Conservation (phyloP, 2,797 vertebrate genomes). For the Podargus strigoides region DNA sequence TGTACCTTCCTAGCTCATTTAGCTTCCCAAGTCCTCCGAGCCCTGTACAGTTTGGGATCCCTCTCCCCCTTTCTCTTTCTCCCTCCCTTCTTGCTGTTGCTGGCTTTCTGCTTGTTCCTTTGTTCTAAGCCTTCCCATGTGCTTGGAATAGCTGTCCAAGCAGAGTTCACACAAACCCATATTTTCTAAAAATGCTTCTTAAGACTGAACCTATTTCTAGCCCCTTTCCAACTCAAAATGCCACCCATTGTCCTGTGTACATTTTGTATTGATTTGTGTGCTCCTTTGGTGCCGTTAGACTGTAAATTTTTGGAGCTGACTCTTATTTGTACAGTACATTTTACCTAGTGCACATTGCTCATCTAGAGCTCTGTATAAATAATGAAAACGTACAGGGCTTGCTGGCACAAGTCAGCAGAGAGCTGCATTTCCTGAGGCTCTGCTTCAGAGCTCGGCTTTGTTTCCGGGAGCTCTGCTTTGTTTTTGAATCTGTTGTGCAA, state of each 20-base stretch:
- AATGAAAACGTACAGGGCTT: slow-evolving; percentile 33
- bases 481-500: neutral
- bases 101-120: neutral
- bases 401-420: slow-evolving; percentile 13
- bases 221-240: neutral
- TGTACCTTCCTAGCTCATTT: neutral
- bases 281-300: neutral
- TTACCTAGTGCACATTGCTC: neutral
- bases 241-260: neutral
- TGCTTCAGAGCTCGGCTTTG: neutral
- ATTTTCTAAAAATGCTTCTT: neutral
- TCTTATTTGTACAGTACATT: neutral
- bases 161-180: neutral
- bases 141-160: neutral
- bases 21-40: neutral
- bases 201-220: neutral
- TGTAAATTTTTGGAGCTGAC: neutral
- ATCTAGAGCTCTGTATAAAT: slow-evolving; percentile 12
- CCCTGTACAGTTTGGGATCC: fast-evolving
- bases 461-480: neutral
- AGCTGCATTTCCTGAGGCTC: slow-evolving; percentile 23
- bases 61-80: neutral
- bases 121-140: neutral
- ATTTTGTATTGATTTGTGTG: neutral
- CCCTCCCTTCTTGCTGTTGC: neutral